Percentiles rank a stretch among this genome's conserved stretches.
These are phyloP conservation scores for Erythrocercus mccallii DNA, from an alignment of 2,113 vertebrate species.

Conservation along the genomic window DNA sequence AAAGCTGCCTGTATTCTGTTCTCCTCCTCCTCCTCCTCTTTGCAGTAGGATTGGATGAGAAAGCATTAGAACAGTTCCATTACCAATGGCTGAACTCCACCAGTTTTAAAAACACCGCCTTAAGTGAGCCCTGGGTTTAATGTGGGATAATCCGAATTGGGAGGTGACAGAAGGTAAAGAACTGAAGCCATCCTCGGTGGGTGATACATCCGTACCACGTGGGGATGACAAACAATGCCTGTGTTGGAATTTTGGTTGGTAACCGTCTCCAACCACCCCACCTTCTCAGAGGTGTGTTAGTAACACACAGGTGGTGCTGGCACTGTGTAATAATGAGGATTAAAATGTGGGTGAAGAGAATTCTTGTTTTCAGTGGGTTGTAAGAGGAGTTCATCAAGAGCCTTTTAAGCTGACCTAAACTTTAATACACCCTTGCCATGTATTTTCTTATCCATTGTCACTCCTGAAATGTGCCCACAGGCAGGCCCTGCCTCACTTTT, in stretches of 20 bases:
- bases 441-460: neutral
- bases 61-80: neutral
- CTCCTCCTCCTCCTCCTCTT: neutral
- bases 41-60: neutral
- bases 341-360: neutral
- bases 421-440: neutral
- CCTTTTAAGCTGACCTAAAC: neutral
- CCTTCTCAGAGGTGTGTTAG: neutral
- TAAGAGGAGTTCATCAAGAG: neutral
- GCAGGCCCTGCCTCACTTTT: neutral
- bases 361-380: neutral
- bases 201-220: neutral
- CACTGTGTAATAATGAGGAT: neutral
- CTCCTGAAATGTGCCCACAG: neutral
- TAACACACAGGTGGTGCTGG: neutral
- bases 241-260: slow-evolving; percentile 1
- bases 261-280: neutral
- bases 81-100: neutral
- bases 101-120: neutral
- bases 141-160: neutral
- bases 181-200: neutral
- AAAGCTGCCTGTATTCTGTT: neutral
- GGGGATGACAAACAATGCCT: neutral
- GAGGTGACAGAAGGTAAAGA: neutral
- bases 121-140: neutral